Base-by-base conservation (phyloP, 2,888 invertebrate species). In the Molanna angustata region DNA sequence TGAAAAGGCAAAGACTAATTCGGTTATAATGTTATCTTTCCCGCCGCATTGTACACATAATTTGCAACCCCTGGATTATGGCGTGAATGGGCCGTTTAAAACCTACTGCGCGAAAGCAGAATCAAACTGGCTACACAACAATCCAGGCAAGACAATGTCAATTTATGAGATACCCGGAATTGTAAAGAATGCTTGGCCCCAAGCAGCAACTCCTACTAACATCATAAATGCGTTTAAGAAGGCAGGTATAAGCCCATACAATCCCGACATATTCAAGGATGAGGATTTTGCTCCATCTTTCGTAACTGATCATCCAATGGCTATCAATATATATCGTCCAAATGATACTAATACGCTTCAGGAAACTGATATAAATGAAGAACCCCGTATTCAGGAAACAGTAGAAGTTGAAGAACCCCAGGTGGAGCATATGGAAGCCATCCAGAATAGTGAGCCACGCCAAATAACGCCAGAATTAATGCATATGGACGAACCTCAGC, bases 31-130 rank as follows among this genome's bases (percentile, higher is more conserved):
- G n/a, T n/a, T n/a, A n/a, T n/a, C n/a, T n/a, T n/a, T n/a, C n/a
- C n/a, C n/a, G 31, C 44, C 14, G n/a, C n/a, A n/a, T n/a, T n/a
- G n/a, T n/a, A n/a, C n/a, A n/a, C n/a, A n/a, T n/a, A n/a, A n/a
- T n/a, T 14, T 52, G 2, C 57, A 57, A 43, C 54, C 55, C 32
- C 48, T 60, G 18, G 52, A 59, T 43, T 52, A 59, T 9, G 52
- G 57, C 7, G 35, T 56, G 22, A 53, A 57, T 46, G 55, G 44
- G 56, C 16, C 45, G 49, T 14, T 31, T 49, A 35, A 35, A 35
- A 9, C 35, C 4, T 35, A 35, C n/a, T 35, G 35, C 13, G 35
- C 35, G 4, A 11, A 6, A 6, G 35, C 35, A 6, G 7, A 35
- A 35, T 6, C 6, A 9, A 50, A 32, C 22, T 49, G 51, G 51